phyloP scores from a whole-genome alignment of 2,113 vertebrate genomes.

The Macquaria australasica region DNA sequence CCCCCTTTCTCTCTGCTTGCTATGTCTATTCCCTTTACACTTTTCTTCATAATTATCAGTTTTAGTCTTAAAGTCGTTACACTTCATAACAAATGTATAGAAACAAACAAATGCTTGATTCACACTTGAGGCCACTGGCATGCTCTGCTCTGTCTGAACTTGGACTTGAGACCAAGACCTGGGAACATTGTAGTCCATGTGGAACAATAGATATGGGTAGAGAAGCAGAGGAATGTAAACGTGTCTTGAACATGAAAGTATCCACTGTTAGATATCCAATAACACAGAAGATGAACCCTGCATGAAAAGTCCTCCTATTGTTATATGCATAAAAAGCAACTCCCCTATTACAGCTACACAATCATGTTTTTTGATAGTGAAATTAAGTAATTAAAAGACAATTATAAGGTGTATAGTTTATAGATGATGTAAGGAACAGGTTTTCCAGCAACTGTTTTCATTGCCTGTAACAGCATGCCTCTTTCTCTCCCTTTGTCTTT shows the following conservation, averaged over 20 bases:
- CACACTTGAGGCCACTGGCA: conserved; percentile 36
- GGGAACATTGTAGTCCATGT: conserved; percentile 49
- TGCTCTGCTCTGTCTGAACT: conserved; percentile 60
- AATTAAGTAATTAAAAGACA: conserved; percentile 33
- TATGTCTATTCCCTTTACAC: not conserved
- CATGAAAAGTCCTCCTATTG: not conserved
- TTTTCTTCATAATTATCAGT: not conserved
- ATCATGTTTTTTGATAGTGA: conserved; percentile 3
- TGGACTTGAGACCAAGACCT: conserved; percentile 42
- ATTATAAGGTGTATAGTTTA: conserved; percentile 7
- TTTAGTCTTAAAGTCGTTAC: not conserved
- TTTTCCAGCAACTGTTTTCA: conserved; percentile 66
- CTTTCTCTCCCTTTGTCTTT: conserved; percentile 84
- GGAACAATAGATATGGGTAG: conserved; percentile 79
- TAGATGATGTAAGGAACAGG: conserved; percentile 63
- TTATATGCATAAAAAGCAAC: not conserved
- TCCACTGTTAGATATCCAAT: conserved; percentile 64
- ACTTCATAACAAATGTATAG: not conserved
- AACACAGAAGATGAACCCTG: conserved; percentile 50
- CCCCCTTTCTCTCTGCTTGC: conserved; percentile 2
- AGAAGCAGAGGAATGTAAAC: conserved; percentile 80
- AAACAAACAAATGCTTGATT: conserved; percentile 27
- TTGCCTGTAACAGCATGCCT: conserved; percentile 87
- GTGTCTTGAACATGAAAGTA: conserved; percentile 78
- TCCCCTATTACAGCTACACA: not conserved